Evolutionary conservation across 1,140 invertebrate species (phyloP), one percentile per base, ranked within the genome.

Genomic region (Caerostris darwini): DNA sequence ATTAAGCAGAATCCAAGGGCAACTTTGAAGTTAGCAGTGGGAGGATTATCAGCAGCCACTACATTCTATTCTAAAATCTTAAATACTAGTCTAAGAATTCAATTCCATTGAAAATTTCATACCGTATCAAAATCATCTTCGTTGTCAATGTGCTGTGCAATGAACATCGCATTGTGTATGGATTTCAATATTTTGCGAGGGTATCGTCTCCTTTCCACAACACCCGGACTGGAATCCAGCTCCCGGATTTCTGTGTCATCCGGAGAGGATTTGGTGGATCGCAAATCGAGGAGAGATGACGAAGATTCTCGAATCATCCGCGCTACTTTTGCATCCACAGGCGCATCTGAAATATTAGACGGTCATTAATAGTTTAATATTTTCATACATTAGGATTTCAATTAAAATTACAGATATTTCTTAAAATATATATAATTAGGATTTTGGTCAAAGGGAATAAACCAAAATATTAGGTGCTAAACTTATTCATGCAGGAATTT

Each of bases 61-160:
- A 2, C 2, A 34, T 2, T 34, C 34, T 34, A 1, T 2, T 34
- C 34, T 34, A 34, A 34, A 34, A 34, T 34, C 34, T 34, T 34
- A 34, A 34, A 34, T 34, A 34, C 34, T 34, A 34, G 2, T 34
- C 34, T 34, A 34, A 34, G 34, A 0, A 34, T 34, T 34, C 34
- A 34, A 34, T 34, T 34, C 34, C 34, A 34, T 34, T 1, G 34
- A 34, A 34, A 34, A 34, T 2, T 34, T 34, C 98, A 98, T 96
- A 99, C 98, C 96, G 97, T 98, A 96, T 98, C 98, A 96, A 99
- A 99, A 96, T 98, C 98, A 96, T 99, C 98, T 96, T 98, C 98
- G 96, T 99, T 99, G 96, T 97, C 98, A 95, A 98, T 98, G 96
- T 99, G 98, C 96, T 99, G 98, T 96, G 98, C 98, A 96, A 99